phyloP scores from a whole-genome alignment of 2,113 vertebrate genomes.

The Noctilio leporinus region DNA sequence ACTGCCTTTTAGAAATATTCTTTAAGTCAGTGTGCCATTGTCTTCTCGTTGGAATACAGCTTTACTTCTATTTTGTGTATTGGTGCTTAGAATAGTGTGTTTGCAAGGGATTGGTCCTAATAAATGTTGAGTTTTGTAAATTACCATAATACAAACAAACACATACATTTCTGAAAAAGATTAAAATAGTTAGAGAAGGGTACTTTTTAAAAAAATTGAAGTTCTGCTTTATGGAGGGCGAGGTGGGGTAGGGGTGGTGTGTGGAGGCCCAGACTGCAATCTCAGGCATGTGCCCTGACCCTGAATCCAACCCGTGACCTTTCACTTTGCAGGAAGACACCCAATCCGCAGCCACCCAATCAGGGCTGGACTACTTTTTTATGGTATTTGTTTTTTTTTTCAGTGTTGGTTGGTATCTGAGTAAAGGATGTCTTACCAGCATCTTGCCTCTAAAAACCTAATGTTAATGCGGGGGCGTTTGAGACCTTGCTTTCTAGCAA shows the following conservation, averaged over 20 bases:
- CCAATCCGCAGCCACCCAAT: too few relatives aligned
- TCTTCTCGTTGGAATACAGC: neutral
- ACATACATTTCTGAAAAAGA: neutral
- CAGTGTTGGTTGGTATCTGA: neutral
- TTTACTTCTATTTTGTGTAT: neutral
- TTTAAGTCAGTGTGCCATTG: neutral
- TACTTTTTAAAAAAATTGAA: neutral
- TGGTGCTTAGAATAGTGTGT: neutral
- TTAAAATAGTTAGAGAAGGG: neutral
- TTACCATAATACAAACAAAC: neutral
- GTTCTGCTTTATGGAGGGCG: neutral
- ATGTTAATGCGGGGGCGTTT: neutral
- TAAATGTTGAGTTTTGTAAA: neutral
- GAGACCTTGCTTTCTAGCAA: neutral
- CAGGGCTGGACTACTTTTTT: too few relatives aligned
- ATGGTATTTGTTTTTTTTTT: neutral
- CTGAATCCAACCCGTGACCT: too few relatives aligned
- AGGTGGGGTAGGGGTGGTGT: too few relatives aligned
- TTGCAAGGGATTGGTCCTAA: neutral
- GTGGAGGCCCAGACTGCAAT: too few relatives aligned
- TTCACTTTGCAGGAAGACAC: too few relatives aligned
- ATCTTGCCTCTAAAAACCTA: slow-evolving; percentile 23
- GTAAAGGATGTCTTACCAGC: neutral
- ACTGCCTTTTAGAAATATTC: neutral
- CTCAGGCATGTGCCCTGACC: too few relatives aligned